Evolutionary conservation across 2,888 invertebrate genomes (phyloP).

Genomic region (Phlogophora meticulosa): DNA sequence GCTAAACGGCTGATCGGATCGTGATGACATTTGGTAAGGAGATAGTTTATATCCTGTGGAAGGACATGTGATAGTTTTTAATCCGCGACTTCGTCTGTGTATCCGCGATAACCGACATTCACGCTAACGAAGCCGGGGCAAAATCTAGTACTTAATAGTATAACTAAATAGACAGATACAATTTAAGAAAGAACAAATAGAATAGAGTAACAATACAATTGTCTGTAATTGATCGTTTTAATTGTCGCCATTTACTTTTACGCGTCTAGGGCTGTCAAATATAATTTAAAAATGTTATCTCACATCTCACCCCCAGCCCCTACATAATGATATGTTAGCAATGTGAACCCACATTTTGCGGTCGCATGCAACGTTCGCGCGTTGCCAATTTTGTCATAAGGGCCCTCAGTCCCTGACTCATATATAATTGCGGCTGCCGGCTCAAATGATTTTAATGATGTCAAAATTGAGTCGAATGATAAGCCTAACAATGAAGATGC

Average conservation of each 20-base stretch:
- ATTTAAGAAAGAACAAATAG: too few species aligned
- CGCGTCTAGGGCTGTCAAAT: slow-evolving; percentile 53
- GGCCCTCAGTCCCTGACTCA: slow-evolving; percentile 56
- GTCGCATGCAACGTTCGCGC: slow-evolving; percentile 56
- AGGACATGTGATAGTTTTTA: too few species aligned
- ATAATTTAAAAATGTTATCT: slow-evolving; percentile 63
- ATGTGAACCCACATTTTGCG: slow-evolving; percentile 62
- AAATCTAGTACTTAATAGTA: too few species aligned
- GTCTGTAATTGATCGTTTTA: slow-evolving; percentile 33
- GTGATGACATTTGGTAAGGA: too few species aligned
- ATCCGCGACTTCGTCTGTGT: too few species aligned
- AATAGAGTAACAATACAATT: slow-evolving; percentile 23
- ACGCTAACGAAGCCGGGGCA: too few species aligned
- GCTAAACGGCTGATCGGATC: too few species aligned
- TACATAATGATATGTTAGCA: slow-evolving; percentile 71
- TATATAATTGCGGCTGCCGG: slow-evolving; percentile 70
- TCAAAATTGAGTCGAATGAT: slow-evolving; percentile 74
- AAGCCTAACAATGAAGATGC: slow-evolving; percentile 73
- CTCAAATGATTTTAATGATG: slow-evolving; percentile 78
- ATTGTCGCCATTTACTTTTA: slow-evolving; percentile 50
- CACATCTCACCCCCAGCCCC: slow-evolving; percentile 60
- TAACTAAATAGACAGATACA: too few species aligned
- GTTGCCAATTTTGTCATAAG: slow-evolving; percentile 72
- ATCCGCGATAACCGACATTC: too few species aligned
- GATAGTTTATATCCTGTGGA: too few species aligned